Evolutionary conservation across 2,888 invertebrate genomes (phyloP).

Genomic region (Protodeltote pygarga): DNA sequence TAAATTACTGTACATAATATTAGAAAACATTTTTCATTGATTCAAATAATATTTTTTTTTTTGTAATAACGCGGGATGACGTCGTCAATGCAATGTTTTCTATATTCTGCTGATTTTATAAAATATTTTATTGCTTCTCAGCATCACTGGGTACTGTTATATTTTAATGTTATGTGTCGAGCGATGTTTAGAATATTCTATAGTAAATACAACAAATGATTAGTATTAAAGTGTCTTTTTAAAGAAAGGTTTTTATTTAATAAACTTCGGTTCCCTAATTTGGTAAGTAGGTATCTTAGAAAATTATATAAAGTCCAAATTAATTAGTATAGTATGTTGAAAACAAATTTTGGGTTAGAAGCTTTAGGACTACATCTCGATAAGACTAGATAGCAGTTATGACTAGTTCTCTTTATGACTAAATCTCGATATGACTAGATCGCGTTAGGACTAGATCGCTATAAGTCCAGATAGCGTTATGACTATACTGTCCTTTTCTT

Average conservation of each 20-base stretch:
- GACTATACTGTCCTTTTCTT: too few species aligned
- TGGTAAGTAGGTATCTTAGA: too few species aligned
- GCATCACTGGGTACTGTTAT: slow-evolving; percentile 4
- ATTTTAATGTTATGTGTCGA: slow-evolving; percentile 16
- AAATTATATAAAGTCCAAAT: too few species aligned
- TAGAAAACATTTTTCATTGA: slow-evolving; percentile 8
- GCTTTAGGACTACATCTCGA: too few species aligned
- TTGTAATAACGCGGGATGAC: slow-evolving; percentile 3
- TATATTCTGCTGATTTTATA: slow-evolving; percentile 6
- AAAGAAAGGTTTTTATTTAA: slow-evolving; percentile 1
- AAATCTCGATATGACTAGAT: too few species aligned
- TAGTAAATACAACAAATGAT: slow-evolving; percentile 12
- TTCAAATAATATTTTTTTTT: slow-evolving; percentile 10
- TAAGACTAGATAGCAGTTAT: too few species aligned
- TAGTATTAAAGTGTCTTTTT: slow-evolving; percentile 24
- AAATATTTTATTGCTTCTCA: slow-evolving; percentile 12
- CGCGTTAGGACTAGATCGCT: too few species aligned
- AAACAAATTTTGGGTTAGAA: too few species aligned
- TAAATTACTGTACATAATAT: slow-evolving; percentile 7
- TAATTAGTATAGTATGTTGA: too few species aligned
- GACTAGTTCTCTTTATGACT: too few species aligned
- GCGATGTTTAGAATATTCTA: slow-evolving; percentile 25
- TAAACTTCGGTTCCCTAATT: too few species aligned
- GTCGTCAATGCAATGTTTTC: slow-evolving; percentile 8
- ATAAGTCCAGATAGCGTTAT: too few species aligned